Conservation (phyloP, 2,888 invertebrate genomes). For the Fragum whitleyi region DNA sequence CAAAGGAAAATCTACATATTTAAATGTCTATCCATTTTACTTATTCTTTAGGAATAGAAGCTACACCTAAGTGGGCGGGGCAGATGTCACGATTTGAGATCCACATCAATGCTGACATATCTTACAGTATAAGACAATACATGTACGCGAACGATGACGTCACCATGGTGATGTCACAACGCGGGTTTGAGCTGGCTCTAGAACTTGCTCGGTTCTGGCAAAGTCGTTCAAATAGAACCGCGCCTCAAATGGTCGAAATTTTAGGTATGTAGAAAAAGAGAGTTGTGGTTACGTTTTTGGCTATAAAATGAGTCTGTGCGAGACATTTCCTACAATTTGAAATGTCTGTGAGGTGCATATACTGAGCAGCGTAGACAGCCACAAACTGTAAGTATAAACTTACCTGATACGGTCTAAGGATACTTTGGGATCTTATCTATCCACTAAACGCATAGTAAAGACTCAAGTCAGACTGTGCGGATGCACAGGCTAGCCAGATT, state of each 20-base stretch:
- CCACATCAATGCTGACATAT: constrained; percentile 75
- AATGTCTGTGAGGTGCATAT: no score
- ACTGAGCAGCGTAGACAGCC: no score
- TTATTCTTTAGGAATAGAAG: constrained; percentile 62
- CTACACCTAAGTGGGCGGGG: constrained; percentile 60
- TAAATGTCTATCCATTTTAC: no score
- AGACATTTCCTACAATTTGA: no score
- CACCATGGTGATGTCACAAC: constrained; percentile 64
- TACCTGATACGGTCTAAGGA: no score
- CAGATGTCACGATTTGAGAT: constrained; percentile 63
- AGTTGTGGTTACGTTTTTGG: neutral
- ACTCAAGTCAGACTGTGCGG: neutral
- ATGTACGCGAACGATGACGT: constrained; percentile 74
- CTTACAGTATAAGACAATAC: constrained; percentile 77
- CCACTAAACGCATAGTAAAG: no score
- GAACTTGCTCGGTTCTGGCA: constrained; percentile 69
- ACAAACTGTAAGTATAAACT: no score
- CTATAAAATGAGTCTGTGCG: no score
- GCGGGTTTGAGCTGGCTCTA: constrained; percentile 72
- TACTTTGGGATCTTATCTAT: no score
- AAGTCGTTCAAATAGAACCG: constrained; percentile 51
- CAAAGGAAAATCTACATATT: no score
- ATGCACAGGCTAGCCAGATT: no score
- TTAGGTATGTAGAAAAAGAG: constrained; percentile 40
- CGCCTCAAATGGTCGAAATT: constrained; percentile 49